These are phyloP conservation scores for Phalacrocorax pelagicus DNA, from an alignment of 2,113 vertebrate species.

Conservation along the genomic window DNA sequence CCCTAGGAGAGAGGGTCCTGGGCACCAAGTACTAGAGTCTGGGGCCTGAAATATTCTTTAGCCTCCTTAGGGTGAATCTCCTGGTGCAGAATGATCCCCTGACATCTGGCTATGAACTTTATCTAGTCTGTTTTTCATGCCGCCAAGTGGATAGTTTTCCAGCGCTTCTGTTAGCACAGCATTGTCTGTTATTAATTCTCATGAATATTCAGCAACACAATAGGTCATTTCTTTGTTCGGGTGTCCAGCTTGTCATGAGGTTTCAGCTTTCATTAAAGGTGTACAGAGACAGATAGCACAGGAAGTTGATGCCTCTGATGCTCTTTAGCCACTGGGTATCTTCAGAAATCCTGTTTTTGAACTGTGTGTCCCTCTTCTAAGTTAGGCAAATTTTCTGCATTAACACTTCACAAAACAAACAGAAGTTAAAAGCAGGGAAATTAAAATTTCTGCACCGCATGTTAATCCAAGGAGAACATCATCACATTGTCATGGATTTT, in stretches of 20 bases:
- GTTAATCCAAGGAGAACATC: not conserved
- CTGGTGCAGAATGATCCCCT: not conserved
- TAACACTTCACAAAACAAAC: not conserved
- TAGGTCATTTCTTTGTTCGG: not conserved
- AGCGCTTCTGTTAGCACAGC: not conserved
- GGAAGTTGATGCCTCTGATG: not conserved
- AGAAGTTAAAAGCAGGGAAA: not conserved
- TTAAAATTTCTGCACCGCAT: not conserved
- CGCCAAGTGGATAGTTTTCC: not conserved
- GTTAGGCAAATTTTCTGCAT: not conserved
- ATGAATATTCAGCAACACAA: not conserved
- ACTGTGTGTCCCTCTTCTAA: not conserved
- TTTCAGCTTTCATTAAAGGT: not conserved
- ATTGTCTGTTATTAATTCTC: not conserved
- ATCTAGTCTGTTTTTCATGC: not conserved
- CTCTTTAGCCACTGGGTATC: not conserved
- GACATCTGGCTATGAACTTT: not conserved
- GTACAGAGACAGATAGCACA: not conserved
- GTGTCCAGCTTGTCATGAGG: not conserved
- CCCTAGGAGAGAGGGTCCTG: not conserved
- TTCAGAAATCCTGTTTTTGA: not conserved
- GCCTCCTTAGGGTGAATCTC: not conserved
- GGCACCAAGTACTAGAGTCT: not conserved
- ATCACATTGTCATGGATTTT: not conserved
- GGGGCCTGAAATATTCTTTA: not conserved